phyloP scores from a whole-genome alignment of 1,140 invertebrate genomes.

The Diorhabda elongata region DNA sequence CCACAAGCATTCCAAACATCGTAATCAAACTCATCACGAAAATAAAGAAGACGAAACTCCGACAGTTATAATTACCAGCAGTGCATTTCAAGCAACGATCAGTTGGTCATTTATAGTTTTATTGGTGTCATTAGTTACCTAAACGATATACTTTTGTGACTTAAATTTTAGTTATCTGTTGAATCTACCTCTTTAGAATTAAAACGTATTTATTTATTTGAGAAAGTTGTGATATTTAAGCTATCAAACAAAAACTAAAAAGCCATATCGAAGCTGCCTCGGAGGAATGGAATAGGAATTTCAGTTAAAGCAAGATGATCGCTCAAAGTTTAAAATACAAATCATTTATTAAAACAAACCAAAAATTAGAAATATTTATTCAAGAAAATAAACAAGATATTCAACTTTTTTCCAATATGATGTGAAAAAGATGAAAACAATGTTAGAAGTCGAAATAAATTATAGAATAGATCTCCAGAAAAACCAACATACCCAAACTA shows the following conservation, averaged over 20 bases:
- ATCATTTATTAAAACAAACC: no score
- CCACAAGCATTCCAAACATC: constrained; percentile 47
- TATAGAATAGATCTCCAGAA: no score
- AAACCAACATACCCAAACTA: no score
- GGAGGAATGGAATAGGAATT: not conserved
- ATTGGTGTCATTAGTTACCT: constrained; percentile 13
- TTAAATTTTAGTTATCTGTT: not conserved
- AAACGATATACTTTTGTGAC: not conserved
- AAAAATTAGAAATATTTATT: no score
- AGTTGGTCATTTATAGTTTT: constrained; percentile 16
- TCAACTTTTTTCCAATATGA: no score
- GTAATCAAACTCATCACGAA: constrained; percentile 18
- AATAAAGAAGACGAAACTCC: constrained; percentile 6
- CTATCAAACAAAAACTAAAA: not conserved
- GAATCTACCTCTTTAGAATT: constrained; percentile 29
- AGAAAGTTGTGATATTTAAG: constrained; percentile 7
- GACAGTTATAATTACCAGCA: constrained; percentile 15
- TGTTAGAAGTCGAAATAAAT: no score
- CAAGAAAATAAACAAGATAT: no score
- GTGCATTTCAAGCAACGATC: not conserved
- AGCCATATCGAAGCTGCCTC: not conserved
- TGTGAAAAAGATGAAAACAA: no score
- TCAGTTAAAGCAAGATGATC: not conserved
- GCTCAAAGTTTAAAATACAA: no score
- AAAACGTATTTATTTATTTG: constrained; percentile 26